phyloP scores from a whole-genome alignment of 2,797 vertebrate genomes.

The Esox lucius region DNA sequence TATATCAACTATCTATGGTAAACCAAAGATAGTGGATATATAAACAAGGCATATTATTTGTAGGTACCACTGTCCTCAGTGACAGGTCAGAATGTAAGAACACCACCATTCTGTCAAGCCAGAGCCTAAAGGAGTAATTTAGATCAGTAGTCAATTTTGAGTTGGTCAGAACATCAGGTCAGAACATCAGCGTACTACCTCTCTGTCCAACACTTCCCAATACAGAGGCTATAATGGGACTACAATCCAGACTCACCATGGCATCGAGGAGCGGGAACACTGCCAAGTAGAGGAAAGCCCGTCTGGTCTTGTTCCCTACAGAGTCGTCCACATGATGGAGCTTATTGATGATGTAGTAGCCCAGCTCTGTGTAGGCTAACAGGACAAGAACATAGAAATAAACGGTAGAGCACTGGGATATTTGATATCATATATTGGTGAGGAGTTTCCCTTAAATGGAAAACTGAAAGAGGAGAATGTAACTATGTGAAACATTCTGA shows the following conservation, averaged over 20 bases:
- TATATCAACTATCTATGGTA: too few relatives aligned
- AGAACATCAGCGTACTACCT: neutral
- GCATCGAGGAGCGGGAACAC: conserved; percentile 96
- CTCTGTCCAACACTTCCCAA: neutral
- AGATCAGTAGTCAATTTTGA: neutral
- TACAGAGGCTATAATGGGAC: neutral
- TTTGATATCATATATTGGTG: too few relatives aligned
- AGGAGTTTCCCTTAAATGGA: too few relatives aligned
- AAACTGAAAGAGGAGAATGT: too few relatives aligned
- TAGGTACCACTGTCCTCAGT: neutral
- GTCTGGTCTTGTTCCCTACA: conserved; percentile 92
- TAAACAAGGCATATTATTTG: neutral
- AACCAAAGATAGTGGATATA: too few relatives aligned
- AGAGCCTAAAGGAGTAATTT: neutral
- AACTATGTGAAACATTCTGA: too few relatives aligned
- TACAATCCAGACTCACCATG: conserved; percentile 82
- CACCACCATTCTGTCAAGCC: neutral
- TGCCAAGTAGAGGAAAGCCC: conserved; percentile 94
- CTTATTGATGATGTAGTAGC: conserved; percentile 99
- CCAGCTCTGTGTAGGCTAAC: conserved; percentile 93
- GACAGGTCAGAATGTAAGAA: neutral
- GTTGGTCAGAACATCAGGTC: neutral
- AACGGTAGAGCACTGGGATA: neutral
- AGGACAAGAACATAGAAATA: neutral
- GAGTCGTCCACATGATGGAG: conserved; percentile 98